Evolutionary conservation across 2,113 vertebrate genomes (phyloP).

Genomic region (Phasianus colchicus): DNA sequence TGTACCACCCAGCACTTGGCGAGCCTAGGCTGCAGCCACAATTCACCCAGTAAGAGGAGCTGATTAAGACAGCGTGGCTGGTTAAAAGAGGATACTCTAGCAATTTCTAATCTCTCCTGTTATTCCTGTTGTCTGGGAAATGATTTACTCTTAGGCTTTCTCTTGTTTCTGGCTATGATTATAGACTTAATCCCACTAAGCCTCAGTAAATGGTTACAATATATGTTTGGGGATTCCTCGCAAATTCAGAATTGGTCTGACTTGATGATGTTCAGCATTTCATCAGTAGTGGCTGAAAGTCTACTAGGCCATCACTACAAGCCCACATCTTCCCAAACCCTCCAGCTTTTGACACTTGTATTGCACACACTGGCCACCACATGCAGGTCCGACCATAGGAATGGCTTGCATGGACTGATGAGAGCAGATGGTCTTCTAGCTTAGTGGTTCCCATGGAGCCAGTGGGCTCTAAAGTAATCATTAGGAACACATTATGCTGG

Average conservation of each 20-base stretch:
- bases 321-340: neutral
- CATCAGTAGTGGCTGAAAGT: neutral
- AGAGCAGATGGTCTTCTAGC: slow-evolving; percentile 44
- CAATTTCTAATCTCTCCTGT: neutral
- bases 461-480: neutral
- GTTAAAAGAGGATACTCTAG: neutral
- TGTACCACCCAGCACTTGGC: neutral
- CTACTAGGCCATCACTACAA: neutral
- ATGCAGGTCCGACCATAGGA: slow-evolving; percentile 4
- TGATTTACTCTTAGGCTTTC: neutral
- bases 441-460: neutral
- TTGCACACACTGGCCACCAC: neutral
- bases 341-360: neutral
- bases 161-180: neutral
- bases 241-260: neutral
- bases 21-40: neutral
- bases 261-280: neutral
- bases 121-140: neutral
- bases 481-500: slow-evolving; percentile 16
- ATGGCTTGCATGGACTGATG: neutral
- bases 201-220: neutral
- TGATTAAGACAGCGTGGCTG: neutral
- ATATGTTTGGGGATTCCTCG: neutral
- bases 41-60: neutral
- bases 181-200: neutral